Evolutionary conservation across 2,888 invertebrate genomes (phyloP).

Genomic region (Meliscaeva auricollis): DNA sequence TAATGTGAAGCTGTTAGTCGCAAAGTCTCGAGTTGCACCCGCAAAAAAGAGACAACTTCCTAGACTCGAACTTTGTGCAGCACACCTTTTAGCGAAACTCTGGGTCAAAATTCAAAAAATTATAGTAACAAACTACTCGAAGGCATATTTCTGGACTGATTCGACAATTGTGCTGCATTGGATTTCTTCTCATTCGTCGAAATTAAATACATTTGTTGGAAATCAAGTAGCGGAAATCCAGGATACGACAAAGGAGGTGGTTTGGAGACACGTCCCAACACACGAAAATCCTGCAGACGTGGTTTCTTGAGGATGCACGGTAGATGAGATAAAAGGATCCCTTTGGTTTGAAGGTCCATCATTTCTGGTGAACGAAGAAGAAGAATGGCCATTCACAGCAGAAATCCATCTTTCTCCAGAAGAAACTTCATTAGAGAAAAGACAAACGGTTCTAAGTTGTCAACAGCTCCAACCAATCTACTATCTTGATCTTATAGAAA

Average conservation of each 20-base stretch:
- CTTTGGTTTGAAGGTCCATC: not conserved
- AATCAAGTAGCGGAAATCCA: slow-evolving; percentile 64
- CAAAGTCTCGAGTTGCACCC: slow-evolving; percentile 70
- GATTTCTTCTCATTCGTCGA: slow-evolving; percentile 59
- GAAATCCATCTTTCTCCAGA: not conserved
- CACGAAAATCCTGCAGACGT: slow-evolving; percentile 58
- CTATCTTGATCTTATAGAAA: not conserved
- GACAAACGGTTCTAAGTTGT: too few species aligned
- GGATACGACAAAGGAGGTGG: slow-evolving; percentile 17
- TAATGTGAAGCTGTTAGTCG: slow-evolving; percentile 37
- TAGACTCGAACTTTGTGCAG: slow-evolving; percentile 61
- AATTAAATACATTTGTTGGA: slow-evolving; percentile 64
- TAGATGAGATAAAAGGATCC: not conserved
- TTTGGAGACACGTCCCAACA: slow-evolving; percentile 59
- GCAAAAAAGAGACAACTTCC: slow-evolving; percentile 65
- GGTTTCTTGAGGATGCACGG: slow-evolving; percentile 40
- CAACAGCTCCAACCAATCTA: not conserved
- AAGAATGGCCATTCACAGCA: not conserved
- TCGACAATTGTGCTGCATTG: slow-evolving; percentile 65
- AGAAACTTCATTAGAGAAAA: not conserved
- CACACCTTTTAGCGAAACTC: too few species aligned
- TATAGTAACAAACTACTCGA: too few species aligned
- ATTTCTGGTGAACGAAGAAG: not conserved
- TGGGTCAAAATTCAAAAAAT: too few species aligned
- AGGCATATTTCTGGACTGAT: slow-evolving; percentile 61